phyloP scores from a whole-genome alignment of 2,113 vertebrate species.

The Phyllostomus hastatus region DNA sequence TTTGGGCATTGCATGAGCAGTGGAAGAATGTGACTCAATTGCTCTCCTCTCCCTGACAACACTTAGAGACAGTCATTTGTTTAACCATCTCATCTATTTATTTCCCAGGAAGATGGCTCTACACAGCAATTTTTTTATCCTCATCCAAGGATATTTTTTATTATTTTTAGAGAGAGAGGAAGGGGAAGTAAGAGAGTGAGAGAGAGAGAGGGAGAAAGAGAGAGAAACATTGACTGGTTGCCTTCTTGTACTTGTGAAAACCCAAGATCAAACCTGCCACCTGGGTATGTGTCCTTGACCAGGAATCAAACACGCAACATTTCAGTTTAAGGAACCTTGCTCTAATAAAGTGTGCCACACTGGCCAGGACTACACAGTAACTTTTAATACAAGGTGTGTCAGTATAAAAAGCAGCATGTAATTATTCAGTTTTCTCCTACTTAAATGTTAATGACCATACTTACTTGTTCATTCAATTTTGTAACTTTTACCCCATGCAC shows the following conservation, averaged over 20 bases:
- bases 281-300: no score
- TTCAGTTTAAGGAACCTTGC: no score
- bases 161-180: no score
- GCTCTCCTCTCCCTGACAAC: neutral
- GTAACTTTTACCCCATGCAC: constrained; percentile 53
- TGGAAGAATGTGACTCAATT: neutral
- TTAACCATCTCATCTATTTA: constrained; percentile 59
- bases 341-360: no score
- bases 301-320: no score
- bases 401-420: constrained; percentile 52
- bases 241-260: no score
- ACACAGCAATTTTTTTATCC: constrained; percentile 34
- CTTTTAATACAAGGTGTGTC: constrained; percentile 52
- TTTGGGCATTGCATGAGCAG: neutral
- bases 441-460: constrained; percentile 60
- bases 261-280: no score
- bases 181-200: no score
- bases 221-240: no score
- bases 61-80: constrained; percentile 26
- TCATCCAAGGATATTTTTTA: no score
- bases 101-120: constrained; percentile 53
- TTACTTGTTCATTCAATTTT: constrained; percentile 52
- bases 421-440: constrained; percentile 61
- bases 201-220: no score
- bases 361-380: constrained; percentile 1